These are phyloP conservation scores for Anaspis maculata DNA, from an alignment of 2,888 invertebrate genomes.

Conservation along the genomic window DNA sequence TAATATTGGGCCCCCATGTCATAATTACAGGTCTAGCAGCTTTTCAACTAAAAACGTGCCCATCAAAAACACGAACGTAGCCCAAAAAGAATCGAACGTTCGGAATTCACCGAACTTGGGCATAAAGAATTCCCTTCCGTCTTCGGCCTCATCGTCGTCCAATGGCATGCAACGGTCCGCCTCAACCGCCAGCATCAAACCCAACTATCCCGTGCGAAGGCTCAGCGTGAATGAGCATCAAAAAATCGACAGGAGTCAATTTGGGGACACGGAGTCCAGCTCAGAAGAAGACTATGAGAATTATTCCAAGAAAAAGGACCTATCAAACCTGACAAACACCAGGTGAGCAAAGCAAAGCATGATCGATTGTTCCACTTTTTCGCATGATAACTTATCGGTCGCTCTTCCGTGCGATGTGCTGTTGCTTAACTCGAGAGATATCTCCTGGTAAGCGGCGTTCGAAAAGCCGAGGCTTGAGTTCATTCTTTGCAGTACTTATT, in stretches of 20 bases:
- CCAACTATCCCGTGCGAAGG: slow-evolving; percentile 27
- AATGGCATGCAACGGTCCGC: slow-evolving; percentile 44
- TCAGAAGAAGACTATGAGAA: slow-evolving; percentile 46
- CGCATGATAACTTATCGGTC: too few species aligned
- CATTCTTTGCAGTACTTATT: too few species aligned
- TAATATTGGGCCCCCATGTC: too few species aligned
- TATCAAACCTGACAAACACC: slow-evolving; percentile 45
- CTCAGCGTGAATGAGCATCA: slow-evolving; percentile 30
- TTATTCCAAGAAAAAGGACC: slow-evolving; percentile 35
- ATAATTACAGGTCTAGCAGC: slow-evolving; percentile 61
- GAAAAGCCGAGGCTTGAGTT: too few species aligned
- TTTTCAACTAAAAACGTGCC: slow-evolving; percentile 45
- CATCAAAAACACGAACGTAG: slow-evolving; percentile 31
- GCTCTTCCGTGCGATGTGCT: too few species aligned
- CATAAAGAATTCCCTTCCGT: slow-evolving; percentile 18
- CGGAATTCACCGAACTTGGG: slow-evolving; percentile 29
- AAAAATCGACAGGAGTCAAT: slow-evolving; percentile 37
- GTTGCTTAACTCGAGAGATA: too few species aligned
- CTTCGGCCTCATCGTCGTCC: too few species aligned
- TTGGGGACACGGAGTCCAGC: slow-evolving; percentile 42
- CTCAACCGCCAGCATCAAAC: slow-evolving; percentile 42
- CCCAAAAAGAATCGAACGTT: too few species aligned
- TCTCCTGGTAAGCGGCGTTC: too few species aligned
- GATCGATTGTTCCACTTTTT: too few species aligned
- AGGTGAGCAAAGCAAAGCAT: too few species aligned